Percentiles rank a stretch among this genome's conserved stretches.
These are phyloP conservation scores for Agonopterix subpropinquella DNA, from an alignment of 2,888 invertebrate species.

Conservation along the genomic window DNA sequence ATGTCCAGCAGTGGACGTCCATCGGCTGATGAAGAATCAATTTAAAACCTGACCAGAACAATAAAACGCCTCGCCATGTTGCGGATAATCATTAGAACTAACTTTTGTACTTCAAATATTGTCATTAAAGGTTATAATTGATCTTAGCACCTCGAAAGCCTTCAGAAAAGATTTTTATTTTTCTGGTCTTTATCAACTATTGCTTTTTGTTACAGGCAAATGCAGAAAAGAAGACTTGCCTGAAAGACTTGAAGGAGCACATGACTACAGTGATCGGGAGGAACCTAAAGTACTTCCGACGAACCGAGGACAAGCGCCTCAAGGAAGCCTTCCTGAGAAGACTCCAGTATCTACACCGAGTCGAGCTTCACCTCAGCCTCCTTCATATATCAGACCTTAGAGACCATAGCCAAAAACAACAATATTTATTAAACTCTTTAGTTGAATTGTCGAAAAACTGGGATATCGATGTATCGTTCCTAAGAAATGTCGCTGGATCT, in stretches of 20 bases:
- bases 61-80: too few species aligned
- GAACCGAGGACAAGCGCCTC: conserved; percentile 36
- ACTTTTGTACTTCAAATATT: too few species aligned
- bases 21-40: too few species aligned
- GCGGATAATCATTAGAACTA: too few species aligned
- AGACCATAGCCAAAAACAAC: conserved; percentile 33
- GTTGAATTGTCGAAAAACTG: conserved; percentile 44
- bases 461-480: conserved; percentile 43
- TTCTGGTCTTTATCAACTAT: conserved; percentile 20
- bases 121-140: too few species aligned
- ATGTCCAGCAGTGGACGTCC: too few species aligned
- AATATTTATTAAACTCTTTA: conserved; percentile 37
- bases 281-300: conserved; percentile 73
- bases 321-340: conserved; percentile 50
- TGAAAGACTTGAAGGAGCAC: conserved; percentile 67
- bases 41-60: too few species aligned
- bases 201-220: conserved; percentile 35
- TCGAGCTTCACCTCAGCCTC: conserved; percentile 51
- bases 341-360: conserved; percentile 53
- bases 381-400: conserved; percentile 50
- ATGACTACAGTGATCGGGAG: conserved; percentile 64
- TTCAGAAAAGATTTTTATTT: too few species aligned
- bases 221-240: conserved; percentile 56
- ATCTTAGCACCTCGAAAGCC: too few species aligned
- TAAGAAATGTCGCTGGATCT: conserved; percentile 33